Evolutionary conservation across 1,140 invertebrate species (phyloP), one percentile per base, ranked within the genome.

Genomic region (Neocloeon triangulifer): DNA sequence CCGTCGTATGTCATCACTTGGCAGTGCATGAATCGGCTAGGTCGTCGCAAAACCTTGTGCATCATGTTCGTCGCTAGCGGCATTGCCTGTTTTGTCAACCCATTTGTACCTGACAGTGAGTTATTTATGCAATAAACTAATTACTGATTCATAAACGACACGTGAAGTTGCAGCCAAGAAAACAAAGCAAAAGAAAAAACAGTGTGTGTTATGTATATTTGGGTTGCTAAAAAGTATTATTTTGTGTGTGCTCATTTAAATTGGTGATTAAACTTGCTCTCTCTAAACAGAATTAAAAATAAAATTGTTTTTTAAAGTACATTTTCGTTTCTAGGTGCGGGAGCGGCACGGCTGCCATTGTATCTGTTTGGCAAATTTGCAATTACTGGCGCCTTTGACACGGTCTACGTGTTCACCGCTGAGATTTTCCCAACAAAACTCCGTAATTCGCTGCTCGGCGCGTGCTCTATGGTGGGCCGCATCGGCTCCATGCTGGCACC

Each of bases 351-450:
- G 39, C 46, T 67, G 12, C 41, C 60, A 21, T 53, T 73, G 18
- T 68, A 69, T 7, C 61, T 69, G 32, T 42, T 66, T 6, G 73
- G 68, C 2, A 72, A 72, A 39, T 69, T 73, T 36, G 62, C 65
- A 17, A 67, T 69, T 49, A 67, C 70, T 26, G 57, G 70, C 25
- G 57, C 59, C 4, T 74, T 74, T 41, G 64, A 68, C 2, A 60
- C 67, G 4, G 62, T 68, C 12, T 74, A 73, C 46, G 53, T 74
- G 30, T 70, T 69, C 40, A 66, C 67, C 22, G 61, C 68, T 6
- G 70, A 74, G 50, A 39, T 74, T 17, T 73, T 71, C 40, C 70
- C 70, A 4, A 74, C 70, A 1, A 62, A 70, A 13, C 59, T 72
- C 3, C 47, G 69, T 22, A 74, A 71, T 38, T 62, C 67, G 10